Base-by-base conservation (phyloP, 2,113 vertebrate genomes). In the Neomonachus schauinslandi region DNA sequence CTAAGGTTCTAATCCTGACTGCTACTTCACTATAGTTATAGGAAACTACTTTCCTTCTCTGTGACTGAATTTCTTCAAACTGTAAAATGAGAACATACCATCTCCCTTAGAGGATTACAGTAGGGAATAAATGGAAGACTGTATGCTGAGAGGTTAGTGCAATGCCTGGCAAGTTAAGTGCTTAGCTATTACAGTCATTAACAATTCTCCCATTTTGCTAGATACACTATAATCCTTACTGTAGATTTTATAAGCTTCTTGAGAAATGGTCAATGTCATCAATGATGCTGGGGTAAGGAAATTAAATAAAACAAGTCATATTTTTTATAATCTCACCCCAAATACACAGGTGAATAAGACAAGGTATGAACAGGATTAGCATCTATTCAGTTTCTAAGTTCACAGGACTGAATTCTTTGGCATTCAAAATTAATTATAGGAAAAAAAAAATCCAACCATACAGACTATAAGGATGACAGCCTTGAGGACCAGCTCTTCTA, bases 341-440 rank as follows among this genome's bases (percentile, higher is more conserved):
- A 96, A 96, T 80, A 63, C 8, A 82, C 1, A 9, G 42, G 57
- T 81, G 18, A 92, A 51, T 15, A 85, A 80, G n/a, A 63, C 33
- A 63, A 33, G 33, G 7, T 65, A 74, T 55, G 63, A 93, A 1
- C 33, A 89, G 82, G 14, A 89, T 86, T 77, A 93, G 63, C 5
- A 59, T 93, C 11, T 65, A 92, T 5, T 61, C 39, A 82, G 63
- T 65, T 89, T 96, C 39, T 84, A 96, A 89, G 14, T 89, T 72
- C 5, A 49, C 0, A n/a, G n/a, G 15, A 90, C 16, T 26, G 0
- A 96, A 96, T 53, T 95, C 39, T 81, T 83, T 86, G 33, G 65
- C 92, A 95, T 94, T 94, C 8, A 77, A 82, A 92, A 95, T 71
- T 82, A 87, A 65, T 85, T 67, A 92, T 13, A 69, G 7, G 14